These are phyloP conservation scores for Oscheius myriophilus DNA, from an alignment of 2,888 invertebrate species.

Conservation along the genomic window DNA sequence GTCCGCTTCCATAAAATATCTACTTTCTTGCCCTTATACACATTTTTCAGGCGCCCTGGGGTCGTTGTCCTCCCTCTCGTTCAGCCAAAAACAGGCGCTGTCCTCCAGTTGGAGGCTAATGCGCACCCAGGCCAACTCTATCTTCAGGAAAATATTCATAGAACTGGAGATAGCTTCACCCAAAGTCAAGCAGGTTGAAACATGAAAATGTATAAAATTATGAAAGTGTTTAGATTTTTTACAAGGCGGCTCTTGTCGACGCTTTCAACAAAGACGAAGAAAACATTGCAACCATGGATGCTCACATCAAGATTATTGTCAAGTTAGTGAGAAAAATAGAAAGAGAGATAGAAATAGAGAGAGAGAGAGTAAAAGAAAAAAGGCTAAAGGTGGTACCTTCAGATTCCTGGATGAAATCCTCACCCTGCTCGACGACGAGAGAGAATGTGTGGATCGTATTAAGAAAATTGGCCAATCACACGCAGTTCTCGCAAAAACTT, in stretches of 20 bases:
- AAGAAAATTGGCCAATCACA: constrained; percentile 49
- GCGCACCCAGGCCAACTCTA: constrained; percentile 51
- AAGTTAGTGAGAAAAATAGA: constrained; percentile 48
- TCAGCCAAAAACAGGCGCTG: constrained; percentile 60
- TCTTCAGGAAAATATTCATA: constrained; percentile 65
- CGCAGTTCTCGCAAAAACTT: constrained; percentile 51
- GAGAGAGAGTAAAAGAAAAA: no score
- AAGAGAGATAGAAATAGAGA: no score
- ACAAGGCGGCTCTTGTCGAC: constrained; percentile 69
- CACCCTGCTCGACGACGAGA: constrained; percentile 60
- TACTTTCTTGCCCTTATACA: neutral
- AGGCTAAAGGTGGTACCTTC: constrained; percentile 1
- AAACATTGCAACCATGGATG: constrained; percentile 65
- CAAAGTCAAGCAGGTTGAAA: constrained; percentile 65
- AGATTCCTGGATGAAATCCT: constrained; percentile 69
- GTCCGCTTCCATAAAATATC: no score
- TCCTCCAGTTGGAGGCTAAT: constrained; percentile 61
- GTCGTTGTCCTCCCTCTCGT: constrained; percentile 52
- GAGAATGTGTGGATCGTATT: constrained; percentile 47
- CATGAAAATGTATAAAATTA: neutral
- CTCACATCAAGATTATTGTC: constrained; percentile 61
- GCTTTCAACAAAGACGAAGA: constrained; percentile 68
- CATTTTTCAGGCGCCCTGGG: constrained; percentile 48
- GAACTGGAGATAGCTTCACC: constrained; percentile 66
- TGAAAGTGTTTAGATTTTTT: constrained; percentile 63